A percentile compares a stretch with the other conserved stretches of the same genome.
Conservation (phyloP, 2,888 invertebrate genomes). For the Drosophila neoperkinsi region DNA sequence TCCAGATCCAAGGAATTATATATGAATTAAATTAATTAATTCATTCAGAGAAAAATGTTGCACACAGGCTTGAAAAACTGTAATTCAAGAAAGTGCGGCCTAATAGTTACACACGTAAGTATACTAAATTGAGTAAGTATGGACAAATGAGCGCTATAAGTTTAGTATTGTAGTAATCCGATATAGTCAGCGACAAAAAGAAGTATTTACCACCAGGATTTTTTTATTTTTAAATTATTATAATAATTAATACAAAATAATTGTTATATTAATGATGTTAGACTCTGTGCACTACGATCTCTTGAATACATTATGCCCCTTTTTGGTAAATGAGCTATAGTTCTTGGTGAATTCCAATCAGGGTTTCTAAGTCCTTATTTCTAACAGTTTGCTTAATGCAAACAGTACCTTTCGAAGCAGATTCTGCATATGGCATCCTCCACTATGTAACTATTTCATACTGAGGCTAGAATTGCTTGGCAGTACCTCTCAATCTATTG, state of each 20-base stretch:
- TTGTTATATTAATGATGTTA: not conserved
- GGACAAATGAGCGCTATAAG: not conserved
- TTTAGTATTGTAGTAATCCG: not conserved
- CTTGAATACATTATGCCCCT: not conserved
- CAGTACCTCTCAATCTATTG: no score
- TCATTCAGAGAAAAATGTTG: not conserved
- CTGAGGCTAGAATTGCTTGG: not conserved
- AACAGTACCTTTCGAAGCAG: not conserved
- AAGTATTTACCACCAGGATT: not conserved
- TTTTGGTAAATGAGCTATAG: not conserved
- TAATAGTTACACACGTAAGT: not conserved
- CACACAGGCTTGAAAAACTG: not conserved
- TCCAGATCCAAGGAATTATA: not conserved
- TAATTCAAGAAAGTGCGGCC: not conserved
- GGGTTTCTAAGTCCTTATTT: not conserved
- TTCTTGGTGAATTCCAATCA: not conserved
- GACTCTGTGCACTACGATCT: not conserved
- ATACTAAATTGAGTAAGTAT: not conserved
- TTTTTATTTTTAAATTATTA: not conserved
- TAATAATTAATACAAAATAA: not conserved
- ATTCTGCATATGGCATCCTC: not conserved
- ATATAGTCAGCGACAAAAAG: not conserved
- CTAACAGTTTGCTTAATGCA: not conserved
- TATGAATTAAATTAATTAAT: not conserved
- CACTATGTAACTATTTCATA: not conserved